Percentiles rank a stretch among this genome's conserved stretches.
phyloP scores from a whole-genome alignment of 2,888 invertebrate species.

The Abscondita cerata region DNA sequence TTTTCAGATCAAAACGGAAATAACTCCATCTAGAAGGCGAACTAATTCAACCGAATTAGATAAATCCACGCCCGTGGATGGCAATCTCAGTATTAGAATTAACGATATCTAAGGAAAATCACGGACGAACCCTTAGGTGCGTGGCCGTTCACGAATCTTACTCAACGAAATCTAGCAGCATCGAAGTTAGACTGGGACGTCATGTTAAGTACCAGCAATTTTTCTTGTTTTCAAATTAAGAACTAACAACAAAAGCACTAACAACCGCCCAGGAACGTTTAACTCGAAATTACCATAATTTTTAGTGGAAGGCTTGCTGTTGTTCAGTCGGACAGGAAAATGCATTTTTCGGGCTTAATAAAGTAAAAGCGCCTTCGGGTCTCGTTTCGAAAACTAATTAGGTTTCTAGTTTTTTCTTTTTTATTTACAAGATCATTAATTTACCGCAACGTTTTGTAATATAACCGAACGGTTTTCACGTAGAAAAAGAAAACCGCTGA shows the following conservation, averaged over 20 bases:
- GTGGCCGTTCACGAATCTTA: constrained; percentile 87
- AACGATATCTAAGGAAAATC: constrained; percentile 80
- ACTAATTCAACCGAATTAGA: constrained; percentile 86
- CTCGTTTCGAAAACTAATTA: constrained; percentile 27
- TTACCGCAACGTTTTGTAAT: too few relatives aligned
- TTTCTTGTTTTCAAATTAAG: background rate
- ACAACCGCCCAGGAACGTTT: too few relatives aligned
- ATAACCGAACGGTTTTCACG: too few relatives aligned
- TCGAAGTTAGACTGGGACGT: constrained; percentile 85
- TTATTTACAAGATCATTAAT: constrained; percentile 28
- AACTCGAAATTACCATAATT: constrained; percentile 22
- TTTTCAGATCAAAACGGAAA: constrained; percentile 57
- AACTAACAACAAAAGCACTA: too few relatives aligned
- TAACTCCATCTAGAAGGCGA: constrained; percentile 70
- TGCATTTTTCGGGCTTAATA: constrained; percentile 28
- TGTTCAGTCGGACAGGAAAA: constrained; percentile 17
- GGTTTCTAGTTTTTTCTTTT: constrained; percentile 21
- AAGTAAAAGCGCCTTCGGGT: constrained; percentile 27
- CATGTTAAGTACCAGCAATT: constrained; percentile 73
- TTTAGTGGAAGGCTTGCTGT: constrained; percentile 1
- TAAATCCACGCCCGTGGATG: constrained; percentile 84
- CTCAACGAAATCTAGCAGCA: constrained; percentile 74
- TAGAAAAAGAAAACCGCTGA: constrained; percentile 29
- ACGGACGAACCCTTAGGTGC: constrained; percentile 80
- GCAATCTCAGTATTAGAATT: constrained; percentile 83